Evolutionary conservation across 2,888 invertebrate species (phyloP), one percentile per base, ranked within the genome.

Genomic region (Spialia ferax): DNA sequence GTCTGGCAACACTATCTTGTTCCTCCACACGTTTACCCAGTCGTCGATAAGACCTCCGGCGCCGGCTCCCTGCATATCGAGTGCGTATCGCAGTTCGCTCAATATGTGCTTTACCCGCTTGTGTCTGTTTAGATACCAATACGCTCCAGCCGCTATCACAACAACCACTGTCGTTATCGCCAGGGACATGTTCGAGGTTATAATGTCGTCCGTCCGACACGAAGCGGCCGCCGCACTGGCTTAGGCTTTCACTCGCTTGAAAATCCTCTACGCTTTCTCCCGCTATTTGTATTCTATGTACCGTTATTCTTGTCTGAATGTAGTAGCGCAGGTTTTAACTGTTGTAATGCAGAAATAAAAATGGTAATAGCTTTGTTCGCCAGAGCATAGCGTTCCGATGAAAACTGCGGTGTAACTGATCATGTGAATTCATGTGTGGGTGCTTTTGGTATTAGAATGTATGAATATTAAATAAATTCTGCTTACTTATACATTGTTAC

Each of bases 1-100:
- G 64, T 94, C 94, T 75, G 95, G 94, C 77, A 96, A 91, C 80
- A 94, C 97, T 87, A 94, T 76, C 84, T 92, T 95, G 85, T 96
- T 96, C 71, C 90, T 85, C 69, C 89, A 85, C 26, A 92, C 86
- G 79, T 94, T 94, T 23, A 95, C 77, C 83, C 94, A 86, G 84
- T 96, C 96, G 78, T 95, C 95, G 70, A 96, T 81, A 35, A 96
- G 80, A 13, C 95, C 95, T 64, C 89, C 94, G 4, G 87, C 87
- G 66, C 96, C 96, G 55, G 95, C 86, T 69, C 95, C 86, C 79
- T 95, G 95, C 86, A 95, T 95, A 71, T 94, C 90, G 65, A 95
- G 63, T 70, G 94, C 91, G 80, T 92, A 94, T 71, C 93, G 88
- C 18, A 95, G 84, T 74, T 95, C 95, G 63, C 89, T 89, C 63